These are phyloP conservation scores for Leuciscus waleckii DNA, from an alignment of 2,797 vertebrate genomes.

Conservation along the genomic window DNA sequence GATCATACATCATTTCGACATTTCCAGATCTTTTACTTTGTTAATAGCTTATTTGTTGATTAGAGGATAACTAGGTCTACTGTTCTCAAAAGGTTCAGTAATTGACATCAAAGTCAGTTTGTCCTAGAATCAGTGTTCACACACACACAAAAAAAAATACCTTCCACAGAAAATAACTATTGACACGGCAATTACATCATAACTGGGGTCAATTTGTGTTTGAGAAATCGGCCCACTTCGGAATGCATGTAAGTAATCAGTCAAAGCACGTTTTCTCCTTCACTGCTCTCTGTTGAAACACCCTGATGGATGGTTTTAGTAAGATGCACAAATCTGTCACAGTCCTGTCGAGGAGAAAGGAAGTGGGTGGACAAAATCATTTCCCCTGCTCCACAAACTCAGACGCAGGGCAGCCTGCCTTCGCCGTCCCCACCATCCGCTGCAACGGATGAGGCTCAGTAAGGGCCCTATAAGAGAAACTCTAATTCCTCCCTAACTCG, in stretches of 20 bases:
- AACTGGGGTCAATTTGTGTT: constrained; percentile 3
- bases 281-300: background rate
- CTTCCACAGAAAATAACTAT: background rate
- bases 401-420: constrained; percentile 29
- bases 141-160: background rate
- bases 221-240: constrained; percentile 10
- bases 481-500: constrained; percentile 1
- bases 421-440: background rate
- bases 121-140: background rate
- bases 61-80: background rate
- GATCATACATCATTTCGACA: background rate
- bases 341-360: constrained; percentile 14
- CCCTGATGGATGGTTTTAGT: constrained; percentile 15
- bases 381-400: constrained; percentile 27
- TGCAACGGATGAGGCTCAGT: background rate
- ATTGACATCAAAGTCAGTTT: constrained; percentile 3
- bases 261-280: constrained; percentile 35
- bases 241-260: constrained; percentile 18
- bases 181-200: constrained; percentile 4
- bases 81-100: constrained; percentile 1
- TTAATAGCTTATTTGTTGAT: background rate
- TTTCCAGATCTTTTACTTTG: background rate
- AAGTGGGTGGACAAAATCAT: constrained; percentile 35
- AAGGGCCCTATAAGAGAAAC: constrained; percentile 7
- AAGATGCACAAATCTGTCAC: constrained; percentile 48